Evolutionary conservation across 2,797 vertebrate species (phyloP).

Genomic region (Phoeniculus purpureus): DNA sequence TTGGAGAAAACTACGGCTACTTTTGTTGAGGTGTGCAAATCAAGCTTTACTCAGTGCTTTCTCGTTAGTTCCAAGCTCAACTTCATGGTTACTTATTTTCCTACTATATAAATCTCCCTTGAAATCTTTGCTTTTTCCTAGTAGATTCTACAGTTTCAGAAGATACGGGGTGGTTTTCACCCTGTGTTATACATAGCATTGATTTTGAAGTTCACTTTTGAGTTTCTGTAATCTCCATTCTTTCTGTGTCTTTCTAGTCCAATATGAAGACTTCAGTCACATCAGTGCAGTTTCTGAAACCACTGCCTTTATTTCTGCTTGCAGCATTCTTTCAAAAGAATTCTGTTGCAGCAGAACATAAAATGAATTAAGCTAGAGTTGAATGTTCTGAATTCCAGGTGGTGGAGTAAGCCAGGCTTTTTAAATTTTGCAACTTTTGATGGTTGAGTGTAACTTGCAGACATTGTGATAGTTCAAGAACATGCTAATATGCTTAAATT

Average conservation of each 20-base stretch:
- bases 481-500: neutral
- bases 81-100: neutral
- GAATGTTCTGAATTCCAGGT: neutral
- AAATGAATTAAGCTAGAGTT: neutral
- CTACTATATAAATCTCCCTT: neutral
- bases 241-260: neutral
- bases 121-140: neutral
- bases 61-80: neutral
- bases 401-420: neutral
- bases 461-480: neutral
- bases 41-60: neutral
- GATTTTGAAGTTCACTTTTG: neutral
- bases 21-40: neutral
- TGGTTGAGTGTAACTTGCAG: neutral
- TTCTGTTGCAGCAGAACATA: neutral
- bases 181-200: neutral
- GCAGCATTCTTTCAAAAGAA: constrained; percentile 21
- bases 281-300: neutral
- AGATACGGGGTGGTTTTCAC: neutral
- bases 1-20: neutral
- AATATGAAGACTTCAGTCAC: neutral
- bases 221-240: neutral
- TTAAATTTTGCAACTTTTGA: neutral
- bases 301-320: neutral
- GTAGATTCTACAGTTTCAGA: neutral